These are phyloP conservation scores for Sphenodon punctatus DNA, from an alignment of 2,797 vertebrate genomes.

Conservation along the genomic window DNA sequence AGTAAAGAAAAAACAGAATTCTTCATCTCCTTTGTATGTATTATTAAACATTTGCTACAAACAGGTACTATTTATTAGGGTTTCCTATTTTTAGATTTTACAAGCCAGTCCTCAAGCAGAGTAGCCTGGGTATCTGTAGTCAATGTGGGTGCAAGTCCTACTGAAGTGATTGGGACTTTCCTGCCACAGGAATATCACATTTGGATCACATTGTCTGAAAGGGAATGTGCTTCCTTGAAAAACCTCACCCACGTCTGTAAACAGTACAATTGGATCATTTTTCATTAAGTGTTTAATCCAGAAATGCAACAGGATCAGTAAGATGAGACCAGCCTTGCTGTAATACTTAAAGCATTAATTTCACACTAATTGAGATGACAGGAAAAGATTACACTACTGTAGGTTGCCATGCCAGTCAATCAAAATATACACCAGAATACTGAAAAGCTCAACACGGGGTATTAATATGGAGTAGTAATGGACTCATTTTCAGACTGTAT, in stretches of 20 bases:
- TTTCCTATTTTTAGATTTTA: not conserved
- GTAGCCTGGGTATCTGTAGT: no score
- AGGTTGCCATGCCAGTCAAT: not conserved
- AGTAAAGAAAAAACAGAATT: not conserved
- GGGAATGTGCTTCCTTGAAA: not conserved
- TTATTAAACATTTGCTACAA: accelerated
- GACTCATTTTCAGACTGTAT: conserved; percentile 40
- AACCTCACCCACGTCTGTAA: not conserved
- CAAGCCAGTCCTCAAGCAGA: no score
- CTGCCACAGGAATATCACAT: no score
- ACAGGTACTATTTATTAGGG: not conserved
- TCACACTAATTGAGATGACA: not conserved
- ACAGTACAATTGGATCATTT: not conserved
- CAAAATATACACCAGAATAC: not conserved
- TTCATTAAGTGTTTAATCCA: not conserved
- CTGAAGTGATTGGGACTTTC: no score
- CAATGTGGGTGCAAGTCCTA: no score
- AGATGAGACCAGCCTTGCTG: not conserved
- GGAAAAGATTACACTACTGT: not conserved
- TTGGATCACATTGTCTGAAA: not conserved
- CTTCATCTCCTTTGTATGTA: not conserved
- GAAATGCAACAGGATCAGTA: not conserved
- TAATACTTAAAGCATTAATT: conserved; percentile 1
- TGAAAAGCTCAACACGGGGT: not conserved
- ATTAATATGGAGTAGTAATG: conserved; percentile 21